Evolutionary conservation across 2,113 vertebrate genomes (phyloP), one percentile per base, ranked within the genome.

Genomic region (Piprites chloris): DNA sequence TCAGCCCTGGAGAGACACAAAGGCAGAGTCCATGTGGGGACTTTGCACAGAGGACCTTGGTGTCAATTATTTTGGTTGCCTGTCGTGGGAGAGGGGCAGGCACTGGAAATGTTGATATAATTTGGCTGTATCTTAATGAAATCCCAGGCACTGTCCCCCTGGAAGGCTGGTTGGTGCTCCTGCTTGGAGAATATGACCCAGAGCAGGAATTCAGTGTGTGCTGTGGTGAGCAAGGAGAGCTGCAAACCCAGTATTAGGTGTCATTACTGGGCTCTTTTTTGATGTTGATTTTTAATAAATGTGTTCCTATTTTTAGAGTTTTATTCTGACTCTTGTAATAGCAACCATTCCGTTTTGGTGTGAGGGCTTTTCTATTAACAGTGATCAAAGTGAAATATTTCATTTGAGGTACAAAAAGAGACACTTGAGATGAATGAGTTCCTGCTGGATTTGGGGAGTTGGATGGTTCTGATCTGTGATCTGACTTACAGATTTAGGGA

Each of bases 361-460:
- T 1, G 35, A 93, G 75, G 47, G 58, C 55, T 88, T 96, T 88
- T 92, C 87, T 94, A 86, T 96, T 96, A 93, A 37, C 61, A 83
- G 87, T 84, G 85, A 94, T 96, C 90, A 93, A 95, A 95, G 90
- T 90, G 93, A 93, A 96, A 84, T 96, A 90, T 90, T 96, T 97
- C 82, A 93, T 93, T 63, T 71, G 55, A 76, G 44, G 91, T 91
- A 71, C 92, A 80, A 59, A 82, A 92, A 86, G 82, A 83, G 87
- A 85, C 87, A 71, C 88, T 88, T 53, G 68, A 94, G 90, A 95
- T 96, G 80, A 96, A 94, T 96, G 92, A 94, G 75, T 39, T 68
- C 86, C 56, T 93, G 82, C 90, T 88, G 85, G 55, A 37, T 81
- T 93, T 94, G 87, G 71, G 66, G 71, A 85, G 75, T 62, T 93